Conservation (phyloP, 2,797 vertebrate species). For the Hyperoplus immaculatus region DNA sequence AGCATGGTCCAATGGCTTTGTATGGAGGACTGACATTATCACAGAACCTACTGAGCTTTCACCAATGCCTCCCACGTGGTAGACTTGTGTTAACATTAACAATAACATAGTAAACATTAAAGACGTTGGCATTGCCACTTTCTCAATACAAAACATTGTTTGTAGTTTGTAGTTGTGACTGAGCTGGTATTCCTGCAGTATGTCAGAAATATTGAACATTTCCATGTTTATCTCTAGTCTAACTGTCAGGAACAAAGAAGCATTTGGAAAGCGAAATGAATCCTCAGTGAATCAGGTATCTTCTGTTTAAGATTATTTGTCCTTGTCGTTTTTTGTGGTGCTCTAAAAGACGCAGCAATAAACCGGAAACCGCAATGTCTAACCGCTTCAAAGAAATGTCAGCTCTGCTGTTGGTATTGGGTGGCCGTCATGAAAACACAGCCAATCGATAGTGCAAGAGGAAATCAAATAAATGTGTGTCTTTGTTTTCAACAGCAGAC, state of each 20-base stretch:
- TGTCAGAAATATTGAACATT: neutral
- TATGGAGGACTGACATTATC: slow-evolving; percentile 41
- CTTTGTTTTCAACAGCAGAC: slow-evolving; percentile 35
- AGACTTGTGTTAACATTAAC: neutral
- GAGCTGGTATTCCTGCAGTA: neutral
- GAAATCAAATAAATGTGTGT: slow-evolving; percentile 10
- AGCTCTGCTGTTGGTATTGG: neutral
- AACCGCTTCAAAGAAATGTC: slow-evolving; percentile 34
- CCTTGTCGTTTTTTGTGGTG: neutral
- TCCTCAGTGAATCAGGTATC: neutral
- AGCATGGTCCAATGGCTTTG: slow-evolving; percentile 41
- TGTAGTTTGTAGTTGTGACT: neutral
- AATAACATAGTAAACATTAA: neutral
- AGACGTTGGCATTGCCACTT: neutral
- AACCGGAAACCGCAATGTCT: neutral
- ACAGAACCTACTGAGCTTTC: slow-evolving; percentile 42
- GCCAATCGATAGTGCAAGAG: slow-evolving; percentile 33
- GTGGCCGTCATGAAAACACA: slow-evolving; percentile 12
- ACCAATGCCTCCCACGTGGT: slow-evolving; percentile 1
- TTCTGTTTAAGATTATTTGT: slow-evolving; percentile 1
- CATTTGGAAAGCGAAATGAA: neutral
- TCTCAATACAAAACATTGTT: slow-evolving; percentile 24
- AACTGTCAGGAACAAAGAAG: neutral
- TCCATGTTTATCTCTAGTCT: neutral
- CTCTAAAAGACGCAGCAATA: neutral